Evolutionary conservation across 2,113 vertebrate species (phyloP).

Genomic region (Ranitomeya variabilis): DNA sequence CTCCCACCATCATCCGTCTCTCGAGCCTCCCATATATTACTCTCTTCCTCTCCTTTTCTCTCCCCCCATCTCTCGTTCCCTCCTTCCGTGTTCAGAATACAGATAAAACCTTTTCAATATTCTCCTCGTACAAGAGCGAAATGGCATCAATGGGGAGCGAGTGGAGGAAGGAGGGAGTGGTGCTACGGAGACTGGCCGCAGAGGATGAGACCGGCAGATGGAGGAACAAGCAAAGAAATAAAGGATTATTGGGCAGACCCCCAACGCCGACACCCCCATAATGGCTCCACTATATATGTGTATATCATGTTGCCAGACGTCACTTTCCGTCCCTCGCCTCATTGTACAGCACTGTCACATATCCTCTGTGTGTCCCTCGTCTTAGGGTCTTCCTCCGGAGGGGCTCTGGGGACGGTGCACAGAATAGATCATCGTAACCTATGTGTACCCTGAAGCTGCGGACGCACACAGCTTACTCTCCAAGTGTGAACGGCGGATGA

Average conservation of each 20-base stretch:
- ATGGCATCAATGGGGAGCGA: constrained; percentile 58
- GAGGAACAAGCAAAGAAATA: constrained; percentile 20
- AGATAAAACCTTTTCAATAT: constrained; percentile 55
- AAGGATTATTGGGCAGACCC: background rate
- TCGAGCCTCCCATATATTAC: background rate
- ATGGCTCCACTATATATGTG: background rate
- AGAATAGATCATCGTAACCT: constrained; percentile 26
- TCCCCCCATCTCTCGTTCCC: constrained; percentile 31
- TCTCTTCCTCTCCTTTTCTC: constrained; percentile 1
- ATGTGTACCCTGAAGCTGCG: background rate
- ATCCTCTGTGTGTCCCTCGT: background rate
- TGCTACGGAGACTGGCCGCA: constrained; percentile 54
- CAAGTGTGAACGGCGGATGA: too few relatives aligned
- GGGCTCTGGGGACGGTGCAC: background rate
- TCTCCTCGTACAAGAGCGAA: constrained; percentile 34
- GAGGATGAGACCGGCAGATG: constrained; percentile 57
- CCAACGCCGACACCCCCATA: background rate
- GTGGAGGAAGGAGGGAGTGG: constrained; percentile 62
- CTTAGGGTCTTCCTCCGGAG: background rate
- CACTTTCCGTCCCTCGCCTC: background rate
- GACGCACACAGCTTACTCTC: background rate
- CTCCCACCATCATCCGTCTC: background rate
- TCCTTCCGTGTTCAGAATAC: constrained; percentile 52
- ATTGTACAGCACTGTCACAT: constrained; percentile 9
- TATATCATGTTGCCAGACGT: too few relatives aligned